Percentiles rank a stretch among this genome's conserved stretches.
phyloP scores from a whole-genome alignment of 2,888 invertebrate species.

The Villa cingulata region DNA sequence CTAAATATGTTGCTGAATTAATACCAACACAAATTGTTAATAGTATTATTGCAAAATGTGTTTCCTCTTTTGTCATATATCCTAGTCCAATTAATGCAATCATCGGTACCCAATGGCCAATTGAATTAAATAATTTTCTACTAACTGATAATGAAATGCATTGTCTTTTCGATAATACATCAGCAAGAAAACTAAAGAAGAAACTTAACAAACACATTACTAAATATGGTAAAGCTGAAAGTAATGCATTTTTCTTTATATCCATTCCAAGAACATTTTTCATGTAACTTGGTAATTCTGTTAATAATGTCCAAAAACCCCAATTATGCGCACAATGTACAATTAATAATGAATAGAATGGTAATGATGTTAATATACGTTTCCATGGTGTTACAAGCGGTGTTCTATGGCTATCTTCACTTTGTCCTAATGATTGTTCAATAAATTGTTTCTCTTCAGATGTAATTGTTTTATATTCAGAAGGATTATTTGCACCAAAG shows the following conservation, averaged over 20 bases:
- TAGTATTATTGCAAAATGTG: constrained; percentile 45
- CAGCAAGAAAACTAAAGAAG: constrained; percentile 52
- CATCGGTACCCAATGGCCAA: constrained; percentile 56
- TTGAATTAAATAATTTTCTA: constrained; percentile 42
- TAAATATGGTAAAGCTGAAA: constrained; percentile 60
- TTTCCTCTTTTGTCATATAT: constrained; percentile 32
- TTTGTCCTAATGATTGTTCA: constrained; percentile 45
- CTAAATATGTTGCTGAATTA: constrained; percentile 61
- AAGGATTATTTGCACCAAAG: constrained; percentile 52
- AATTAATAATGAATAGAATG: constrained; percentile 59
- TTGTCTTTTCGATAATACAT: constrained; percentile 30
- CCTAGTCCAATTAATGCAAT: constrained; percentile 49
- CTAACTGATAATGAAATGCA: constrained; percentile 27
- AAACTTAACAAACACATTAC: constrained; percentile 59
- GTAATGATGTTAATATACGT: constrained; percentile 56
- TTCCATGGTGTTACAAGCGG: constrained; percentile 52
- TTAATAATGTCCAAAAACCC: constrained; percentile 73
- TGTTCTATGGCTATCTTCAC: constrained; percentile 19
- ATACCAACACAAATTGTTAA: constrained; percentile 59
- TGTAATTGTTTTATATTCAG: constrained; percentile 45
- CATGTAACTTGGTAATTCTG: constrained; percentile 71
- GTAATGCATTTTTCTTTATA: constrained; percentile 53
- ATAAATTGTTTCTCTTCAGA: constrained; percentile 52
- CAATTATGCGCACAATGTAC: constrained; percentile 60
- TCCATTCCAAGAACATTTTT: constrained; percentile 54